Conservation (phyloP, 92 coral and sea anemone genomes). For the Umimayanthus chanpuru region DNA sequence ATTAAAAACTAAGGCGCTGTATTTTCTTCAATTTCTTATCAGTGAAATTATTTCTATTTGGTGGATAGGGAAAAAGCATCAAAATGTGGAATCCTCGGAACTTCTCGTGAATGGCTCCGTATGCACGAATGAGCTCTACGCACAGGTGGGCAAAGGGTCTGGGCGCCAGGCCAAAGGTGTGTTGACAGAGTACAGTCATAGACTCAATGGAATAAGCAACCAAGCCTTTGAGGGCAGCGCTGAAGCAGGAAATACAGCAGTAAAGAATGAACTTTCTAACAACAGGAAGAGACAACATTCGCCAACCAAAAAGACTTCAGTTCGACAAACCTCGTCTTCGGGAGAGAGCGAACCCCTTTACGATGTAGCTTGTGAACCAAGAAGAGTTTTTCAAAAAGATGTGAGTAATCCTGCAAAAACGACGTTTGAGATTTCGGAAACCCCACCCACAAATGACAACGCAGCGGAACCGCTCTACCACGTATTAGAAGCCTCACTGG, state of each 20-base stretch:
- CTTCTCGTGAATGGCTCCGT: neutral
- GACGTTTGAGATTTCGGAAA: constrained; percentile 6
- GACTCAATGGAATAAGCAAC: constrained; percentile 18
- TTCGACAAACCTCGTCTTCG: neutral
- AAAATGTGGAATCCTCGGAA: constrained; percentile 5
- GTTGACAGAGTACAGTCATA: neutral
- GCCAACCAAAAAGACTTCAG: neutral
- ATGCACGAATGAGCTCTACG: neutral
- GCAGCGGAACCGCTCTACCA: constrained; percentile 33
- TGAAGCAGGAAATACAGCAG: neutral
- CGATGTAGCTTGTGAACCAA: constrained; percentile 40
- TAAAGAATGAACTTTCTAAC: neutral
- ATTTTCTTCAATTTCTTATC: neutral
- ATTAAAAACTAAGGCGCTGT: too few species aligned
- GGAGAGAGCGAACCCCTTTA: constrained; percentile 27
- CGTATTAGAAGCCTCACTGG: neutral
- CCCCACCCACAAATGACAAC: constrained; percentile 7
- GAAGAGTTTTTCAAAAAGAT: constrained; percentile 10
- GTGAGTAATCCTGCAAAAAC: neutral
- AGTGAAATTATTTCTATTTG: neutral
- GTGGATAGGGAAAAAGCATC: neutral
- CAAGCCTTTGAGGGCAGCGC: constrained; percentile 18
- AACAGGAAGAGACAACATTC: neutral
- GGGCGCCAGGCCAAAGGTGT: neutral
- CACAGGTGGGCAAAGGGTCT: neutral